phyloP scores from a whole-genome alignment of 2,888 invertebrate genomes.

The Drosophila rellima region DNA sequence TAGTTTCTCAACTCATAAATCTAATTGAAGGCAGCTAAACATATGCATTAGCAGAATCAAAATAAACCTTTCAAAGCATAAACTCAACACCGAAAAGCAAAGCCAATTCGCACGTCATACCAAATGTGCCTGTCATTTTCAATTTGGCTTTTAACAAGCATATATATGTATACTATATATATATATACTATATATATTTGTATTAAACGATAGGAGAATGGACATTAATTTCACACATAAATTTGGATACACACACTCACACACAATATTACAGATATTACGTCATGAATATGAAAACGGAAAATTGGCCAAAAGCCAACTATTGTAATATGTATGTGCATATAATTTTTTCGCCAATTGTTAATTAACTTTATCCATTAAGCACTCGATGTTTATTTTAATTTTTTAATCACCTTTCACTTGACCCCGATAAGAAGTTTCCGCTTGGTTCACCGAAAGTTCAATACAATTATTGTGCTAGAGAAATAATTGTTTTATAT shows the following conservation, averaged over 20 bases:
- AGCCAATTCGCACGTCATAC: slow-evolving; percentile 46
- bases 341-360: slow-evolving; percentile 11
- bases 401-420: slow-evolving; percentile 55
- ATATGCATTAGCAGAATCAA: slow-evolving; percentile 13
- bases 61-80: slow-evolving; percentile 28
- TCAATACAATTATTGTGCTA: slow-evolving; percentile 5
- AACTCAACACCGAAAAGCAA: slow-evolving; percentile 21
- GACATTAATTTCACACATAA: slow-evolving; percentile 30
- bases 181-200: slow-evolving; percentile 1
- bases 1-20: slow-evolving; percentile 31
- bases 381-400: slow-evolving; percentile 12
- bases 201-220: slow-evolving; percentile 10
- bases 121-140: slow-evolving; percentile 58
- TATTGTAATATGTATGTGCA: slow-evolving; percentile 16
- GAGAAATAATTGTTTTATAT: slow-evolving; percentile 9
- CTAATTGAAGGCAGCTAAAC: slow-evolving; percentile 14
- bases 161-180: slow-evolving; percentile 14
- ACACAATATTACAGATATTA: slow-evolving; percentile 42
- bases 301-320: slow-evolving; percentile 53
- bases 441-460: slow-evolving; percentile 10
- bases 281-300: slow-evolving; percentile 52
- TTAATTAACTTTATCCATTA: slow-evolving; percentile 5
- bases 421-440: slow-evolving; percentile 22
- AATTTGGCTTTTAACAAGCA: slow-evolving; percentile 25
- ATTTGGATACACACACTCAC: slow-evolving; percentile 19